A percentile compares a stretch with the other conserved stretches of the same genome.
Evolutionary conservation across 2,113 vertebrate species (phyloP).

Genomic region (Anas platyrhynchos): DNA sequence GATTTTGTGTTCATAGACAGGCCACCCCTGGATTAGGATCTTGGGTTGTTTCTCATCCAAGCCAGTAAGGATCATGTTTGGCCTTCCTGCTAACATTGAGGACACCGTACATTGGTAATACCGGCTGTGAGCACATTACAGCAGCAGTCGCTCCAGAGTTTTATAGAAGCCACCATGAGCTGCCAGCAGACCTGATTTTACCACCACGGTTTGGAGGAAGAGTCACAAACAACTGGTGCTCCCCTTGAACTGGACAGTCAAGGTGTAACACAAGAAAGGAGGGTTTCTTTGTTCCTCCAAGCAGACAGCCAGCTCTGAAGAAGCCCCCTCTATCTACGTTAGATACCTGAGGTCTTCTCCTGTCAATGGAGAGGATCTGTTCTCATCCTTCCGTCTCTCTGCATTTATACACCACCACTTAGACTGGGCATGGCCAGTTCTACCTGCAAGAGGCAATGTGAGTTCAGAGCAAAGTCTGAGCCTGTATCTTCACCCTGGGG

Average conservation of each 20-base stretch:
- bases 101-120: not conserved
- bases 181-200: not conserved
- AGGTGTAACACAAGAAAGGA: not conserved
- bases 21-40: not conserved
- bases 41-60: not conserved
- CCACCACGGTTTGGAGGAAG: not conserved
- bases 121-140: not conserved
- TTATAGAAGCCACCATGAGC: not conserved
- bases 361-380: not conserved
- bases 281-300: not conserved
- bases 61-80: not conserved
- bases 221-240: not conserved
- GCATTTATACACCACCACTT: not conserved
- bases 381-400: not conserved
- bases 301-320: not conserved
- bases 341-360: not conserved
- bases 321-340: not conserved
- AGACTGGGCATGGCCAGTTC: not conserved
- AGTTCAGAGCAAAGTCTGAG: not conserved
- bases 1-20: not conserved
- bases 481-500: not conserved
- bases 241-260: not conserved
- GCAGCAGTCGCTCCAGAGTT: not conserved
- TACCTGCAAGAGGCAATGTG: not conserved
- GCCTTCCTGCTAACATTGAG: not conserved